These are phyloP conservation scores for Listrodromus nycthemerus DNA, from an alignment of 2,888 invertebrate species.

Conservation along the genomic window DNA sequence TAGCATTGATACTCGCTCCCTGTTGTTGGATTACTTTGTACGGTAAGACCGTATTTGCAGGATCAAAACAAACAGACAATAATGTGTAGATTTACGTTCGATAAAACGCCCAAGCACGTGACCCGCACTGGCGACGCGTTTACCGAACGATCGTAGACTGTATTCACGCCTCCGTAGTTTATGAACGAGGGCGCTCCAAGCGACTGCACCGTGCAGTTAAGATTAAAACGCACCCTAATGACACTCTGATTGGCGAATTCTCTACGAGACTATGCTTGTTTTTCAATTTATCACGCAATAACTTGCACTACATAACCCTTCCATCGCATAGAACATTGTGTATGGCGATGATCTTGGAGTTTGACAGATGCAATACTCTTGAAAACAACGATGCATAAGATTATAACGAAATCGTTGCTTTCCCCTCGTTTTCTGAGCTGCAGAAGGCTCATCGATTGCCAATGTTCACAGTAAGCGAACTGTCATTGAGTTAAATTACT, in stretches of 20 bases:
- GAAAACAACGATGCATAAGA: slow-evolving; percentile 75
- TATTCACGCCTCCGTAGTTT: slow-evolving; percentile 8
- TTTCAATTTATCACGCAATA: slow-evolving; percentile 36
- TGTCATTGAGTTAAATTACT: slow-evolving; percentile 19
- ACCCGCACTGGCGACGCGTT: not conserved
- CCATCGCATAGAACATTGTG: slow-evolving; percentile 5
- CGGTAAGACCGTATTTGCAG: not conserved
- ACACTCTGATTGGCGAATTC: not conserved
- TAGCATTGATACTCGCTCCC: not conserved
- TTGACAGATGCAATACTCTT: slow-evolving; percentile 44
- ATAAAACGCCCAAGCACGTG: not conserved
- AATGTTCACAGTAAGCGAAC: slow-evolving; percentile 72
- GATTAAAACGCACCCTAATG: too few species aligned
- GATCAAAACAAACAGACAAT: not conserved
- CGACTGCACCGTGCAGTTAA: not conserved
- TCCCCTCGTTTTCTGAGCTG: slow-evolving; percentile 69
- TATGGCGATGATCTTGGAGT: slow-evolving; percentile 47
- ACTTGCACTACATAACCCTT: slow-evolving; percentile 22
- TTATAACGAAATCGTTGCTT: slow-evolving; percentile 71
- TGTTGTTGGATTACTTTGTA: not conserved
- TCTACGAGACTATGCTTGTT: not conserved
- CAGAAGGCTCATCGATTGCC: slow-evolving; percentile 68
- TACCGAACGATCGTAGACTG: not conserved
- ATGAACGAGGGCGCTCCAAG: slow-evolving; percentile 2
- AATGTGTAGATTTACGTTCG: not conserved